phyloP scores from a whole-genome alignment of 2,113 vertebrate genomes.

The Chamaetylas fuelleborni region DNA sequence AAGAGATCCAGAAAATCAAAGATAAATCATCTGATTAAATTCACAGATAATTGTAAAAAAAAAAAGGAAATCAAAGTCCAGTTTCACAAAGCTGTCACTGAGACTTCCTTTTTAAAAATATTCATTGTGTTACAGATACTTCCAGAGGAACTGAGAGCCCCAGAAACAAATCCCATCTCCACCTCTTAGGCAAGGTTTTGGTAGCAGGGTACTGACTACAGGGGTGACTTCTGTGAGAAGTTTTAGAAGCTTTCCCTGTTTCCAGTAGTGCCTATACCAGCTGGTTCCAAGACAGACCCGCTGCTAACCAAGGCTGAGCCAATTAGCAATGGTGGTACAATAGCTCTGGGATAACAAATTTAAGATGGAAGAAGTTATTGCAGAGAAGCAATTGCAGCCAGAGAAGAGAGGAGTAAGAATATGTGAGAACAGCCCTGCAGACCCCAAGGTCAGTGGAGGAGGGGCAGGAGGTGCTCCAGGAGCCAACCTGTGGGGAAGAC shows the following conservation, averaged over 20 bases:
- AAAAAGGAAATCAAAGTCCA: not conserved
- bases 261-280: not conserved
- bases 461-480: not conserved
- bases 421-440: not conserved
- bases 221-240: not conserved
- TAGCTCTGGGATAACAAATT: not conserved
- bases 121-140: not conserved
- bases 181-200: not conserved
- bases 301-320: not conserved
- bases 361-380: not conserved
- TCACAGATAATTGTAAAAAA: not conserved
- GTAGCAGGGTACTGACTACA: not conserved
- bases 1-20: not conserved
- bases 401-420: not conserved
- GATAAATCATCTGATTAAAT: not conserved
- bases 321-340: not conserved
- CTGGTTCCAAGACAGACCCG: not conserved
- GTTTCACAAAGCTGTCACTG: not conserved
- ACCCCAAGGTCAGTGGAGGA: not conserved
- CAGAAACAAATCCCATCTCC: not conserved
- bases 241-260: not conserved
- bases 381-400: not conserved
- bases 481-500: rapidly evolving
- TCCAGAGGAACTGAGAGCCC: not conserved
- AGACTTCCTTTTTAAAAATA: not conserved